Evolutionary conservation across 2,888 invertebrate genomes (phyloP).

Genomic region (Tiliacea citrago): DNA sequence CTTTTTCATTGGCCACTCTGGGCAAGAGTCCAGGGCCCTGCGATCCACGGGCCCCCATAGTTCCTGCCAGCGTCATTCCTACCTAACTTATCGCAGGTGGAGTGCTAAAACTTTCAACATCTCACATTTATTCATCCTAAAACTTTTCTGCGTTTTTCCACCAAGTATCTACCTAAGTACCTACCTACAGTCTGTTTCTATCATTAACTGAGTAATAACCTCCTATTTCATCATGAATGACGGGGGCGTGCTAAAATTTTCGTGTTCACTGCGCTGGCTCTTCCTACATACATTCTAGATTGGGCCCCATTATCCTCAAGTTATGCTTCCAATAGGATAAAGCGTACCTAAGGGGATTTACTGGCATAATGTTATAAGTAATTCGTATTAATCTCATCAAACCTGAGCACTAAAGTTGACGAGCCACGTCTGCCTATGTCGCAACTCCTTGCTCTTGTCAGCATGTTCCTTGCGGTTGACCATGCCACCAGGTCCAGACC

Average conservation of each 20-base stretch:
- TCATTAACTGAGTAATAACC: neutral
- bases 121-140: neutral
- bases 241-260: neutral
- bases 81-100: neutral
- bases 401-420: conserved; percentile 89
- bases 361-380: neutral
- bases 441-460: conserved; percentile 78
- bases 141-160: neutral
- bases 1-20: neutral
- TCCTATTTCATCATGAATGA: neutral
- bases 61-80: neutral
- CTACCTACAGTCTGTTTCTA: too few species aligned
- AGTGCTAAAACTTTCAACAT: neutral
- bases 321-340: neutral
- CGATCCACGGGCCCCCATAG: neutral
- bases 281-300: neutral
- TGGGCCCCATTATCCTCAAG: neutral
- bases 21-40: neutral
- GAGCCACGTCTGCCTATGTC: conserved; percentile 86
- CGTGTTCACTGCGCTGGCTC: neutral
- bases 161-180: too few species aligned
- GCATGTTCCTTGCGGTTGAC: conserved; percentile 76
- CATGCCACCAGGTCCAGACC: conserved; percentile 78
- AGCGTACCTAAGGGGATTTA: neutral
- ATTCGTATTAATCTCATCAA: neutral